A percentile compares a stretch with the other conserved stretches of the same genome.
Conservation (phyloP, 2,888 invertebrate genomes). For the Ferrisia virgata region DNA sequence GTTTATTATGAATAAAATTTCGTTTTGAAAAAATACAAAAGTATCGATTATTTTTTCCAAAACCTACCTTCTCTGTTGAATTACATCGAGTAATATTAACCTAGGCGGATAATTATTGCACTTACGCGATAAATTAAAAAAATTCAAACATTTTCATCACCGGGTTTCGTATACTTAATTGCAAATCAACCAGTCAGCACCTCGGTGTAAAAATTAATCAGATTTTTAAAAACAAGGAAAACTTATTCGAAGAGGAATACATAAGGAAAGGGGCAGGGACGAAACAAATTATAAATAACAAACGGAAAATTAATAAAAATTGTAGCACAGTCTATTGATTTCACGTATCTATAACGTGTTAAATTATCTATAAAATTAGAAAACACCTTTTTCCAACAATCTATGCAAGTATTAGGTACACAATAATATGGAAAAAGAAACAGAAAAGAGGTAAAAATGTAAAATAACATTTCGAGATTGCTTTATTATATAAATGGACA, state of each 20-base stretch:
- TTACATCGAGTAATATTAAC: not conserved
- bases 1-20: too few species aligned
- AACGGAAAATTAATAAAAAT: constrained; percentile 15
- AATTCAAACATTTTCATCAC: not conserved
- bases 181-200: not conserved
- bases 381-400: not conserved
- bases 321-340: constrained; percentile 4
- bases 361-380: constrained; percentile 2
- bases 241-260: not conserved
- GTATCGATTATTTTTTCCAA: too few species aligned
- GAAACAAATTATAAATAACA: not conserved
- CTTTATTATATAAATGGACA: not conserved
- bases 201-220: not conserved
- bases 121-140: constrained; percentile 1
- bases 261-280: not conserved
- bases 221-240: not conserved
- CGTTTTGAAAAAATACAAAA: too few species aligned
- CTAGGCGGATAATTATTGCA: not conserved
- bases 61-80: not conserved
- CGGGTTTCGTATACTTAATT: not conserved
- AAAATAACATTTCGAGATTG: not conserved
- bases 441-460: not conserved
- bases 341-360: not conserved
- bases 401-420: too few species aligned
- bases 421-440: not conserved